Percentiles rank a stretch among this genome's conserved stretches.
These are phyloP conservation scores for Steinernema hermaphroditum DNA, from an alignment of 2,888 invertebrate genomes.

Conservation along the genomic window DNA sequence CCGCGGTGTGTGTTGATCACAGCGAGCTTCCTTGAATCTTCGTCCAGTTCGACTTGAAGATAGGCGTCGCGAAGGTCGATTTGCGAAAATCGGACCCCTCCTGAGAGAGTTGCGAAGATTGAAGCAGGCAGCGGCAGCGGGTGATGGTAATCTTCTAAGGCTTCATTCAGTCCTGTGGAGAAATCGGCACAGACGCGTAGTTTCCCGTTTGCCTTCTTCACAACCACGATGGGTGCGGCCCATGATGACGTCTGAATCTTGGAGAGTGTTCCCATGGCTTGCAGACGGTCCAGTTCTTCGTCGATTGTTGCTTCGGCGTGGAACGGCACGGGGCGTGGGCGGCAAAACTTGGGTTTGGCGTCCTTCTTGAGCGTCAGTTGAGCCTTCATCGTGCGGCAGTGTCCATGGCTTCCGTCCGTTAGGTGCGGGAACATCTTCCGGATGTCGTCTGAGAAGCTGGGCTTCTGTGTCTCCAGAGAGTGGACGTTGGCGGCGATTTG, in stretches of 20 bases:
- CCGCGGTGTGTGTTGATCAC: constrained; percentile 49
- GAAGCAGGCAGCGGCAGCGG: constrained; percentile 51
- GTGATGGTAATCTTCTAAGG: constrained; percentile 36
- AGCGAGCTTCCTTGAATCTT: constrained; percentile 35
- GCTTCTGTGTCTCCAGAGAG: neutral
- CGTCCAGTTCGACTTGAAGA: constrained; percentile 42
- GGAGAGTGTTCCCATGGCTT: constrained; percentile 36
- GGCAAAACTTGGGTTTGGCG: constrained; percentile 39
- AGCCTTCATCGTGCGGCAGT: constrained; percentile 36
- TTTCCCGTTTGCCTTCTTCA: constrained; percentile 41
- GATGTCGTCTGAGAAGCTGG: neutral
- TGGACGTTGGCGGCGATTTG: too few species aligned
- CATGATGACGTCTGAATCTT: constrained; percentile 39
- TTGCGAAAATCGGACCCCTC: constrained; percentile 39
- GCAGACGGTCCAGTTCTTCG: constrained; percentile 44
- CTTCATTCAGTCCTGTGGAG: constrained; percentile 45
- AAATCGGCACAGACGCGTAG: constrained; percentile 47
- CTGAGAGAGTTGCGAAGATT: constrained; percentile 40
- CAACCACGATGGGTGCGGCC: constrained; percentile 50
- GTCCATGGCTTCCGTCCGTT: constrained; percentile 32
- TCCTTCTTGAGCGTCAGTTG: constrained; percentile 39
- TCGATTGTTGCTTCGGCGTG: constrained; percentile 37
- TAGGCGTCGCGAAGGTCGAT: constrained; percentile 46
- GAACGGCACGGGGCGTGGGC: constrained; percentile 43
- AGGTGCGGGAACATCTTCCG: constrained; percentile 31